A percentile compares a stretch with the other conserved stretches of the same genome.
These are phyloP conservation scores for Argya squamiceps DNA, from an alignment of 2,797 vertebrate species.

Conservation along the genomic window DNA sequence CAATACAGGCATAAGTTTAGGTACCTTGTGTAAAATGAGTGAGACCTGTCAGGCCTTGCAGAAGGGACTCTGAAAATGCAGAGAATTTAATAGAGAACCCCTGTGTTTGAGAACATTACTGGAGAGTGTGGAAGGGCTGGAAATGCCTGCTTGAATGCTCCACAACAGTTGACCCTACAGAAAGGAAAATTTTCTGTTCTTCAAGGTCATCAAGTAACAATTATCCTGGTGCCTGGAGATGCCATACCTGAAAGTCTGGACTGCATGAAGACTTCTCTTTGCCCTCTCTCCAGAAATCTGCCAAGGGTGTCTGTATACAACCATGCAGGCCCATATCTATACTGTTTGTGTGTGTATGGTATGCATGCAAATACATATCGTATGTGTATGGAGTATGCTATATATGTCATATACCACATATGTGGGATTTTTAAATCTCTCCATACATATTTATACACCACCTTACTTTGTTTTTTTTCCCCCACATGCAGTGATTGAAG, in stretches of 20 bases:
- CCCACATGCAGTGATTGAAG: not conserved
- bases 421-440: not conserved
- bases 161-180: not conserved
- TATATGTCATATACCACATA: not conserved
- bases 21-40: not conserved
- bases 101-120: not conserved
- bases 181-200: not conserved
- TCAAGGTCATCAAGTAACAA: not conserved
- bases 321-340: not conserved
- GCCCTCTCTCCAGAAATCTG: not conserved
- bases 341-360: not conserved
- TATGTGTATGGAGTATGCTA: not conserved
- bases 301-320: not conserved
- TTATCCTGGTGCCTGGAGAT: not conserved
- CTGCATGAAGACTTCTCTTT: not conserved
- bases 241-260: not conserved
- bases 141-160: not conserved
- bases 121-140: not conserved
- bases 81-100: not conserved
- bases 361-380: not conserved
- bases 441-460: not conserved
- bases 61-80: not conserved
- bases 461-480: not conserved
- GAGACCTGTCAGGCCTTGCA: not conserved
- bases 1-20: not conserved